These are phyloP conservation scores for Zaprionus kolodkinae DNA, from an alignment of 1,140 invertebrate genomes.

Conservation along the genomic window DNA sequence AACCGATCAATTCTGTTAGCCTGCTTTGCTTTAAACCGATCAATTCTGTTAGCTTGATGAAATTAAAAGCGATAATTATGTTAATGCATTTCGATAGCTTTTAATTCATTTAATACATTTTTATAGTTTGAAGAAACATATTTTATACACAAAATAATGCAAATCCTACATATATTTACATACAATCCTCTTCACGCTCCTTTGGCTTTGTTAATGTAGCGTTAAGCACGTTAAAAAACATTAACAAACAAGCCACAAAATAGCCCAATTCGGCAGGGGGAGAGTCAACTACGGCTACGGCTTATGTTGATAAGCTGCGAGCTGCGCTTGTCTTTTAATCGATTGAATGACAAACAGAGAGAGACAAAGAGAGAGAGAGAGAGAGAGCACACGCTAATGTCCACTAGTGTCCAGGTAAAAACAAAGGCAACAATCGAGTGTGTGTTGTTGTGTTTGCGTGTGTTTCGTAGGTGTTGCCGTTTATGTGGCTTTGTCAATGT, in stretches of 20 bases:
- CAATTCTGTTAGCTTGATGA: too few species aligned
- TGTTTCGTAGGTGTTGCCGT: constrained; percentile 79
- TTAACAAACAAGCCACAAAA: constrained; percentile 40
- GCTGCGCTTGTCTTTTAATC: constrained; percentile 57
- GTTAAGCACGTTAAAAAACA: constrained; percentile 29
- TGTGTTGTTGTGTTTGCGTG: constrained; percentile 67
- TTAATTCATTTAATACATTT: too few species aligned
- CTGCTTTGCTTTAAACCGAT: too few species aligned
- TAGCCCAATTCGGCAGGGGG: not conserved
- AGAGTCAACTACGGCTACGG: not conserved
- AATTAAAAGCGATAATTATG: too few species aligned
- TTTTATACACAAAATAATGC: too few species aligned
- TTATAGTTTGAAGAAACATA: too few species aligned
- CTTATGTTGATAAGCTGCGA: constrained; percentile 24
- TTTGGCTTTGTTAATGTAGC: constrained; percentile 33
- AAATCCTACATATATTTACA: too few species aligned
- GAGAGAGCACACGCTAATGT: constrained; percentile 62
- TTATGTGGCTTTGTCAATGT: constrained; percentile 74
- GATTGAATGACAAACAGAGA: constrained; percentile 49
- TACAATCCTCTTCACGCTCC: not conserved
- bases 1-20: too few species aligned
- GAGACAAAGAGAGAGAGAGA: too few species aligned
- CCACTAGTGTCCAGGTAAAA: constrained; percentile 41
- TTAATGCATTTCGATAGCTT: too few species aligned
- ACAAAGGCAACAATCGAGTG: constrained; percentile 24